These are phyloP conservation scores for Pao palembangensis DNA, from an alignment of 2,113 vertebrate species.

Conservation along the genomic window DNA sequence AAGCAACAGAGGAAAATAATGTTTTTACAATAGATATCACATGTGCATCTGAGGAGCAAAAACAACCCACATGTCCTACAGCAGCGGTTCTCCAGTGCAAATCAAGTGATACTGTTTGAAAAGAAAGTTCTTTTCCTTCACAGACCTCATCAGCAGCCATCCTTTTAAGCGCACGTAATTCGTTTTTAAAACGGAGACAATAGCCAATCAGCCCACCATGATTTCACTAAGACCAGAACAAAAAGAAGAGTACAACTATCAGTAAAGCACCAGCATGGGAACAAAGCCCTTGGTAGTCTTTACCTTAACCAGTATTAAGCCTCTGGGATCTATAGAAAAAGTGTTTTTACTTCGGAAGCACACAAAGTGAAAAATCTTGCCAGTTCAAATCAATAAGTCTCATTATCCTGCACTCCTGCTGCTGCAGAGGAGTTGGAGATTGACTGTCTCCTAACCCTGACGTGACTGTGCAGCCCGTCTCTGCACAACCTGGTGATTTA, in stretches of 20 bases:
- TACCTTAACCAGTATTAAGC: not conserved
- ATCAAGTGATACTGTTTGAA: not conserved
- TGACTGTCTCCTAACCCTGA: too few relatives aligned
- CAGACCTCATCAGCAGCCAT: not conserved
- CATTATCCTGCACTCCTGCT: too few relatives aligned
- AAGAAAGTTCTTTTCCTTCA: slow-evolving; percentile 1
- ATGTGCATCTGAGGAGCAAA: not conserved
- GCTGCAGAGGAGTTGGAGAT: too few relatives aligned
- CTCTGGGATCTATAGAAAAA: too few relatives aligned
- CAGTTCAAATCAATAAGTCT: too few relatives aligned
- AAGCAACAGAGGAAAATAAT: too few relatives aligned
- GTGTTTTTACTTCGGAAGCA: too few relatives aligned
- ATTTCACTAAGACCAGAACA: not conserved
- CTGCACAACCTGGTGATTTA: not conserved
- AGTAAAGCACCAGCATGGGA: not conserved
- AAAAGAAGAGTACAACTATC: not conserved
- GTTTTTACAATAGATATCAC: not conserved
- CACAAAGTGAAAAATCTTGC: too few relatives aligned
- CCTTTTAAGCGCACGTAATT: too few relatives aligned
- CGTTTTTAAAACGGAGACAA: not conserved
- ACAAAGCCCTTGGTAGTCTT: too few relatives aligned
- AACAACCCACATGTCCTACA: not conserved
- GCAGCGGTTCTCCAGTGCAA: not conserved
- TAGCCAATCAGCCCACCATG: not conserved
- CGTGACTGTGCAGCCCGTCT: too few relatives aligned